Evolutionary conservation across 2,113 vertebrate species (phyloP), one percentile per base, ranked within the genome.

Genomic region (Arothron firmamentum): DNA sequence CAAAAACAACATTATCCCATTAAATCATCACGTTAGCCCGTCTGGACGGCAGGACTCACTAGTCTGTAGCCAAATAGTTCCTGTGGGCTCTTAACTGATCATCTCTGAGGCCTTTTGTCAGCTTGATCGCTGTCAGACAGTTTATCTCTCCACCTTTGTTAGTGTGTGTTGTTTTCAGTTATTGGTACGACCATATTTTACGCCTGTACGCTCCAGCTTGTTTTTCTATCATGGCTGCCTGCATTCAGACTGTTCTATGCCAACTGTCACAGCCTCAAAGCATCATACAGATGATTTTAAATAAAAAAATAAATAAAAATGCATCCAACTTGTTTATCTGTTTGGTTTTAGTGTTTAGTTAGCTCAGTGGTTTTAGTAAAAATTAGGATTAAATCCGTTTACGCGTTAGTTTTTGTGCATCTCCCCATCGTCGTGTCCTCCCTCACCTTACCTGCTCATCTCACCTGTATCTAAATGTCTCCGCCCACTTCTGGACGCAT

Each of bases 291-390:
- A 55, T 69, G 48, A 10, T 63, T 71, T 74, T 56, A 70, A 88
- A 82, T 86, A 86, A 86, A 88, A 65, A 38, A 38, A 38, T 25
- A 16, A n/a, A 23, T 25, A 16, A n/a, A 23, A 45, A 51, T 65
- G 47, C 55, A 68, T 82, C 10, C 54, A 82, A 59, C 19, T 18
- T 55, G 50, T 48, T 48, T 18, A n/a, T 48, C 5, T 2, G 31
- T 34, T 9, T 34, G 8, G 2, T 34, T 38, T 38, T 11, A 38
- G 6, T 7, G 3, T 31, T 31, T 31, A 38, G 11, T 38, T 12
- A 11, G 34, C 11, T 38, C 12, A 2, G 1, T 38, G 11, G 34
- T 11, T 38, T 11, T 38, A 3, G 34, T 38, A 12, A 12, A 38
- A 38, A 12, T 11, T 2, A 31, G 6, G 28, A 31, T 31, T 5